These are phyloP conservation scores for Xanthostigma xanthostigma DNA, from an alignment of 2,888 invertebrate species.

Conservation along the genomic window DNA sequence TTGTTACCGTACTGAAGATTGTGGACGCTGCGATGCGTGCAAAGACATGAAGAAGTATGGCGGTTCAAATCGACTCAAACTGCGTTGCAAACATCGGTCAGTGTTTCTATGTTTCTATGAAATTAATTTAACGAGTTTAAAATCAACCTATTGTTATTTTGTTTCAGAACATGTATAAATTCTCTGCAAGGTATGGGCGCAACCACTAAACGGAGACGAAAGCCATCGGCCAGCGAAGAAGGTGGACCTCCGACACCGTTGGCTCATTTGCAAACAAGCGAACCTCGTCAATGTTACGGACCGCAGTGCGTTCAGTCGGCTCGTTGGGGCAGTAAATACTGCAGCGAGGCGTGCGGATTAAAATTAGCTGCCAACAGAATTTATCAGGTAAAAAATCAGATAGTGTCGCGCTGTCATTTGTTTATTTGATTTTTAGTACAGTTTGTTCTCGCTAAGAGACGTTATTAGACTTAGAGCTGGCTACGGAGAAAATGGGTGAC, in stretches of 20 bases:
- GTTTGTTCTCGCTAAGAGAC: not conserved
- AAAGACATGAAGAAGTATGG: constrained; percentile 38
- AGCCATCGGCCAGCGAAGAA: constrained; percentile 34
- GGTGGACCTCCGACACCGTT: constrained; percentile 30
- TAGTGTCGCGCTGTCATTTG: not conserved
- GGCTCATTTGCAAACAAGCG: constrained; percentile 39
- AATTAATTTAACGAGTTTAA: not conserved
- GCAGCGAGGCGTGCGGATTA: constrained; percentile 82
- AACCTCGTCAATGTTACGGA: constrained; percentile 77
- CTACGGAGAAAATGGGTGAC: too few relatives aligned
- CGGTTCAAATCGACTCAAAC: constrained; percentile 28
- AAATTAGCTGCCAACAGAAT: constrained; percentile 74
- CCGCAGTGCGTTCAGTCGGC: constrained; percentile 74
- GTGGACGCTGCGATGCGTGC: constrained; percentile 52
- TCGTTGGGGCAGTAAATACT: constrained; percentile 73
- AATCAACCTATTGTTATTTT: not conserved
- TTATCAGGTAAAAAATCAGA: constrained; percentile 46
- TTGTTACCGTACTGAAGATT: constrained; percentile 52
- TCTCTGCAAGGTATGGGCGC: constrained; percentile 16
- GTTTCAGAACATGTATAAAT: constrained; percentile 5
- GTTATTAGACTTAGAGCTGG: too few relatives aligned
- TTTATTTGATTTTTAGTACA: not conserved
- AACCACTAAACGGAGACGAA: constrained; percentile 24
- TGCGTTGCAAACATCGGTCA: constrained; percentile 33
- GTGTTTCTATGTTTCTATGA: not conserved